Percentiles rank a stretch among this genome's conserved stretches.
Conservation (phyloP, 1,140 invertebrate species). For the Drosophila insularis region DNA sequence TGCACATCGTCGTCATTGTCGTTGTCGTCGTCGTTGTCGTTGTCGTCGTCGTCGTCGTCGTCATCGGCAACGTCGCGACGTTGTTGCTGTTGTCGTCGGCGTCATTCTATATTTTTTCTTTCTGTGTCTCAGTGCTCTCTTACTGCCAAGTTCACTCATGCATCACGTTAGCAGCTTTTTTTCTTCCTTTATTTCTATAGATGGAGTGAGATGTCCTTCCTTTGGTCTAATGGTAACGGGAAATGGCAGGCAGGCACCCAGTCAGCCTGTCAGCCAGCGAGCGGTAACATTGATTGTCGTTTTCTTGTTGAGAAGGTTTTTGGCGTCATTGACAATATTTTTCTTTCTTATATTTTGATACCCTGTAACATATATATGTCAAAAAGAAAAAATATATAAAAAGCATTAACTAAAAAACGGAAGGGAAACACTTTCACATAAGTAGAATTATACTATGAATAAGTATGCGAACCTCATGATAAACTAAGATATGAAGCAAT, state of each 20-base stretch:
- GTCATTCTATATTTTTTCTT: constrained; percentile 3
- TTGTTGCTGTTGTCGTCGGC: constrained; percentile 27
- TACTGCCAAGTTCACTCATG: constrained; percentile 71
- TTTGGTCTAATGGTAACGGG: constrained; percentile 63
- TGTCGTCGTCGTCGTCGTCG: constrained; percentile 47
- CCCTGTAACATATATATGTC: background rate
- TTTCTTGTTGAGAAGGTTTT: constrained; percentile 42
- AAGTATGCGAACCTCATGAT: no score
- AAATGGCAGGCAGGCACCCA: constrained; percentile 55
- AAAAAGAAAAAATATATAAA: background rate
- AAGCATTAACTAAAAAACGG: no score
- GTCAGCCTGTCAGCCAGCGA: constrained; percentile 40
- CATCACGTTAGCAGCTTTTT: constrained; percentile 51
- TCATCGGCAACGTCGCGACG: constrained; percentile 6
- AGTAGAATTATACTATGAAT: no score
- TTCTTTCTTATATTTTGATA: constrained; percentile 53
- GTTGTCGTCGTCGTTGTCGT: constrained; percentile 13
- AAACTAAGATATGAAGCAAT: no score
- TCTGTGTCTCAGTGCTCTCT: background rate
- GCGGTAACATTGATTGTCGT: constrained; percentile 57
- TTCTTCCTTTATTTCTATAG: constrained; percentile 10
- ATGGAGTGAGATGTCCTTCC: constrained; percentile 47
- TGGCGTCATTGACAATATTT: constrained; percentile 63
- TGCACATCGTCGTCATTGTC: constrained; percentile 70
- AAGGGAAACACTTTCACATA: no score